These are phyloP conservation scores for Neodiprion fabricii DNA, from an alignment of 1,140 invertebrate genomes.

Conservation along the genomic window DNA sequence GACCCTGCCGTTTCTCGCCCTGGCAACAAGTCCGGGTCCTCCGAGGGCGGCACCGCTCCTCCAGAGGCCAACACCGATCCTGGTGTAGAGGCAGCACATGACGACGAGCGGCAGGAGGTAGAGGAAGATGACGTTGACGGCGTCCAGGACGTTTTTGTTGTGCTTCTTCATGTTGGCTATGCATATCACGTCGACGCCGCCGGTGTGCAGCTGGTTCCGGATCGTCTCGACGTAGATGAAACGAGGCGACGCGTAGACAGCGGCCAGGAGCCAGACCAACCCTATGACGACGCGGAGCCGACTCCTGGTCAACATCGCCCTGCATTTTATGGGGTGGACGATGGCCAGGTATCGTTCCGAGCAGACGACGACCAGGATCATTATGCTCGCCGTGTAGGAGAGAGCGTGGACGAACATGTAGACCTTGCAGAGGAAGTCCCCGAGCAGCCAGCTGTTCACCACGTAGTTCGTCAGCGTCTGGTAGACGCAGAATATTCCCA, in stretches of 20 bases:
- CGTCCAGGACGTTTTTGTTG: slow-evolving; percentile 77
- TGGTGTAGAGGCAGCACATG: slow-evolving; percentile 73
- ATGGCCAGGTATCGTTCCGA: slow-evolving; percentile 85
- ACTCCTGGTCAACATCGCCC: slow-evolving; percentile 75
- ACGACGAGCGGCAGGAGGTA: slow-evolving; percentile 77
- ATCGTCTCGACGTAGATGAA: slow-evolving; percentile 78
- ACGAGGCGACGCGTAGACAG: slow-evolving; percentile 77
- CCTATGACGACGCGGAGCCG: slow-evolving; percentile 75
- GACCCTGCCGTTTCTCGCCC: slow-evolving; percentile 36
- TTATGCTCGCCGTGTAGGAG: slow-evolving; percentile 82
- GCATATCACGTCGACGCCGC: slow-evolving; percentile 74
- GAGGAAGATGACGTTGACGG: slow-evolving; percentile 77
- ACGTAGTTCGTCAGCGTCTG: slow-evolving; percentile 82
- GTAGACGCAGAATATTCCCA: slow-evolving; percentile 85
- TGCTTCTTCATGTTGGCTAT: slow-evolving; percentile 75
- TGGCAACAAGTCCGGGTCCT: slow-evolving; percentile 34
- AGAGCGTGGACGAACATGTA: slow-evolving; percentile 83
- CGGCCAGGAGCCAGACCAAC: slow-evolving; percentile 78
- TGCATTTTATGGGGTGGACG: slow-evolving; percentile 81
- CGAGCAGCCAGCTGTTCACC: slow-evolving; percentile 79
- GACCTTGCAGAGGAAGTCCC: slow-evolving; percentile 82
- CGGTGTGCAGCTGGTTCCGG: slow-evolving; percentile 64
- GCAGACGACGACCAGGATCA: slow-evolving; percentile 82
- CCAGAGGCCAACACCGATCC: slow-evolving; percentile 78
- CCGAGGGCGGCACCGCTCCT: slow-evolving; percentile 56